These are phyloP conservation scores for Pogona vitticeps DNA, from an alignment of 2,113 vertebrate species.

Conservation along the genomic window DNA sequence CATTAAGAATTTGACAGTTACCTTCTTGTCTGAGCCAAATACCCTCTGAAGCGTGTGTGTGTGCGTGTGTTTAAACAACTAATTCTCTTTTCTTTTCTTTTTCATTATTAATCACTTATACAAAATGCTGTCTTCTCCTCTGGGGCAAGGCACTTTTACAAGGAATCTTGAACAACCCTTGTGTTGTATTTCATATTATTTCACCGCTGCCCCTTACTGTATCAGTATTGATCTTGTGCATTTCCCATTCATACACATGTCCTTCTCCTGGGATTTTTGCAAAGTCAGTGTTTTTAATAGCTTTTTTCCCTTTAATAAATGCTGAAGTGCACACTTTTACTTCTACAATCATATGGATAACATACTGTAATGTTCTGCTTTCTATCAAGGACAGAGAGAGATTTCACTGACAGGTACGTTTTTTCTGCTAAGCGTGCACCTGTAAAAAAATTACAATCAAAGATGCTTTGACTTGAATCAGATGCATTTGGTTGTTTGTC, in stretches of 20 bases:
- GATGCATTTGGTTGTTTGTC: too few relatives aligned
- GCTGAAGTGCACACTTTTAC: not conserved
- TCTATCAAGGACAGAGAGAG: too few relatives aligned
- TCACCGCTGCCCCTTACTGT: not conserved
- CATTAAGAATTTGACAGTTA: not conserved
- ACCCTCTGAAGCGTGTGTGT: constrained; percentile 20
- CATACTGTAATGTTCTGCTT: too few relatives aligned
- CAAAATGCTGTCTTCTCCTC: not conserved
- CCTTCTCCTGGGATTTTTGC: not conserved
- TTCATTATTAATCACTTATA: constrained; percentile 2
- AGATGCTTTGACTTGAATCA: too few relatives aligned
- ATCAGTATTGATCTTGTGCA: not conserved
- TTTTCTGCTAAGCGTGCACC: too few relatives aligned
- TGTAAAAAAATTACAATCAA: too few relatives aligned
- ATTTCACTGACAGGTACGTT: too few relatives aligned
- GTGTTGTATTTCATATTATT: not conserved
- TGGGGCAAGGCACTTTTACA: not conserved
- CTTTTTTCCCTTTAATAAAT: not conserved
- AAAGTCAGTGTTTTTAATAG: not conserved
- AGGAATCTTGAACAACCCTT: not conserved
- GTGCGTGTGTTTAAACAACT: not conserved
- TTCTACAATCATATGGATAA: too few relatives aligned
- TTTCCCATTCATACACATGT: not conserved
- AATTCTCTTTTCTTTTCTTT: not conserved
- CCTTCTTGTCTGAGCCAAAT: constrained; percentile 27